phyloP scores from a whole-genome alignment of 2,888 invertebrate species.

The Schrankia costaestrigalis region DNA sequence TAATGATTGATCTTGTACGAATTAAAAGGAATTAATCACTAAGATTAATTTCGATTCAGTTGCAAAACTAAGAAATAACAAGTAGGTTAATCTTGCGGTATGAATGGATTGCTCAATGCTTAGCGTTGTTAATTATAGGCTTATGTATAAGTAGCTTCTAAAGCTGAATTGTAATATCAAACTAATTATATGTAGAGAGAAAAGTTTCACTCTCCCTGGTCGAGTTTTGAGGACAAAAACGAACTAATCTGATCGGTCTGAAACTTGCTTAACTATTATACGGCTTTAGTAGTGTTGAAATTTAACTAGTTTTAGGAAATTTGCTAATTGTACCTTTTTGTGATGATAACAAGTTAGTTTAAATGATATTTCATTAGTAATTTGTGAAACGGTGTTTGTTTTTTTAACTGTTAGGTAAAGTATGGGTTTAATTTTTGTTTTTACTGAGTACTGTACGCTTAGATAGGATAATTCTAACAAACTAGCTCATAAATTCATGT shows the following conservation, averaged over 20 bases:
- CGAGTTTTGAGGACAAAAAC: conserved; percentile 9
- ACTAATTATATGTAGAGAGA: conserved; percentile 10
- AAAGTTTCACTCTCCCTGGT: conserved; percentile 5
- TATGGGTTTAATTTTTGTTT: too few relatives aligned
- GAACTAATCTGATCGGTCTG: conserved; percentile 10
- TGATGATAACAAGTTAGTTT: neutral
- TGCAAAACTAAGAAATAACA: conserved; percentile 22
- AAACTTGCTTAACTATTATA: conserved; percentile 10
- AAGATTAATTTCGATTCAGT: too few relatives aligned
- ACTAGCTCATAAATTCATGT: too few relatives aligned
- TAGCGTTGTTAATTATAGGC: conserved; percentile 24
- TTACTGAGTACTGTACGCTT: too few relatives aligned
- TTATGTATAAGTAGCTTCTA: conserved; percentile 9
- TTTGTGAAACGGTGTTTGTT: too few relatives aligned
- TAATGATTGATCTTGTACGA: conserved; percentile 31
- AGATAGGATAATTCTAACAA: too few relatives aligned
- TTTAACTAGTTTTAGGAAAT: conserved; percentile 5
- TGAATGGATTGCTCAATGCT: conserved; percentile 30
- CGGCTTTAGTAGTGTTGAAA: conserved; percentile 7
- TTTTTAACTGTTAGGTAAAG: too few relatives aligned
- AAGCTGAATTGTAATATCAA: conserved; percentile 8
- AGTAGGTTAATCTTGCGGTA: conserved; percentile 28
- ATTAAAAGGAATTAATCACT: conserved; percentile 27
- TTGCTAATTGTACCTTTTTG: neutral
- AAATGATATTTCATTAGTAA: neutral